Conservation (phyloP, 2,113 vertebrate species). For the pig (Sus scrofa) region DNA sequence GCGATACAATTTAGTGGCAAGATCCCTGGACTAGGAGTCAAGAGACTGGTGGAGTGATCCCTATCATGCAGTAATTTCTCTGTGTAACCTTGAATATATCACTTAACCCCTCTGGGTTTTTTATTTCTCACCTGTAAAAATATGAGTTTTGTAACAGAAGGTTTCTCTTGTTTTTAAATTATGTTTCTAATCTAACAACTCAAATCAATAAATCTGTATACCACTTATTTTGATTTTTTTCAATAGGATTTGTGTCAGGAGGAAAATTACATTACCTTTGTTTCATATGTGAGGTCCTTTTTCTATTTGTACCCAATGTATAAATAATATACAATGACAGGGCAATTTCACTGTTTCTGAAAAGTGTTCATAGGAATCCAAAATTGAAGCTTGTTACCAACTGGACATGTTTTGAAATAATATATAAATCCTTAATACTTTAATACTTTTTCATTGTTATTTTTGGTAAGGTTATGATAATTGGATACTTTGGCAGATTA, state of each 20-base stretch:
- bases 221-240: constrained; percentile 39
- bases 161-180: constrained; percentile 20
- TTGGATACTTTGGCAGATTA: not conserved
- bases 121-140: constrained; percentile 5
- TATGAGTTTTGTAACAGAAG: not conserved
- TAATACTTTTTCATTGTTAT: not conserved
- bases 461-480: not conserved
- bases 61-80: not conserved
- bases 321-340: constrained; percentile 63
- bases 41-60: not conserved
- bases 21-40: not conserved
- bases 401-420: constrained; percentile 4
- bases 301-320: constrained; percentile 24
- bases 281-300: not conserved
- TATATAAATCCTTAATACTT: constrained; percentile 18
- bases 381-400: not conserved
- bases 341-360: constrained; percentile 28
- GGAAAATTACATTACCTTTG: constrained; percentile 50
- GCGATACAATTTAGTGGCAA: not conserved
- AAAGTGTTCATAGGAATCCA: constrained; percentile 36
- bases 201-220: constrained; percentile 39
- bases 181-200: not conserved
- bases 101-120: not conserved
- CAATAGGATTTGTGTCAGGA: constrained; percentile 40
- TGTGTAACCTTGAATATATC: not conserved